A percentile compares a stretch with the other conserved stretches of the same genome.
These are phyloP conservation scores for Lissocephala sabroskyi DNA, from an alignment of 2,888 invertebrate species.

Conservation along the genomic window DNA sequence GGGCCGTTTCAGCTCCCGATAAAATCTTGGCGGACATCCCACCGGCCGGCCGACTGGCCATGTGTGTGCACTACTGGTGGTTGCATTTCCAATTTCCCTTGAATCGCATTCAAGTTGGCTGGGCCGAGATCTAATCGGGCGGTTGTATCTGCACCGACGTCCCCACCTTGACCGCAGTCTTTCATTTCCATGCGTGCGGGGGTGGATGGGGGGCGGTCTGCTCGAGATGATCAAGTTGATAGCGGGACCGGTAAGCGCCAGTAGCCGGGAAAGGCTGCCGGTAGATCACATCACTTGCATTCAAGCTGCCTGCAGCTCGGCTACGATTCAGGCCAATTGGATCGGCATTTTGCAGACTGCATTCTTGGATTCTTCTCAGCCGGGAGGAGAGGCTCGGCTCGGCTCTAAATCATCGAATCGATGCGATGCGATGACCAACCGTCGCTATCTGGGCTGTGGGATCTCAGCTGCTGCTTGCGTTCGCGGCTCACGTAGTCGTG, in stretches of 20 bases:
- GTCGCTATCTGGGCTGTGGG: conserved; percentile 10
- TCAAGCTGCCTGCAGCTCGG: too few species aligned
- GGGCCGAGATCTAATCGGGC: conserved; percentile 50
- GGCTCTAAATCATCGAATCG: too few species aligned
- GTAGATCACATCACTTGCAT: conserved; percentile 50
- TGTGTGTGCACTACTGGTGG: conserved; percentile 36
- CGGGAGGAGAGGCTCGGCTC: not conserved
- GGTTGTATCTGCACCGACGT: conserved; percentile 44
- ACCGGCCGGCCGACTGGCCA: too few species aligned
- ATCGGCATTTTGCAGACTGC: too few species aligned
- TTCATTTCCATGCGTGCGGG: conserved; percentile 6
- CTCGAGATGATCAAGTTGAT: conserved; percentile 52
- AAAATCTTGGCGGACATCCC: too few species aligned
- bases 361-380: not conserved
- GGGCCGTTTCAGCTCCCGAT: not conserved
- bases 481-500: conserved; percentile 52
- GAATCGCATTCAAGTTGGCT: conserved; percentile 39
- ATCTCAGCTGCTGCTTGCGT: conserved; percentile 29
- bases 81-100: conserved; percentile 51
- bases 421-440: too few species aligned
- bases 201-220: conserved; percentile 4
- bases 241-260: conserved; percentile 42
- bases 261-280: conserved; percentile 11
- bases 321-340: too few species aligned
- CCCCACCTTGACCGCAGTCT: not conserved